Conservation (phyloP, 2,113 vertebrate species). For the Urocitellus parryii region DNA sequence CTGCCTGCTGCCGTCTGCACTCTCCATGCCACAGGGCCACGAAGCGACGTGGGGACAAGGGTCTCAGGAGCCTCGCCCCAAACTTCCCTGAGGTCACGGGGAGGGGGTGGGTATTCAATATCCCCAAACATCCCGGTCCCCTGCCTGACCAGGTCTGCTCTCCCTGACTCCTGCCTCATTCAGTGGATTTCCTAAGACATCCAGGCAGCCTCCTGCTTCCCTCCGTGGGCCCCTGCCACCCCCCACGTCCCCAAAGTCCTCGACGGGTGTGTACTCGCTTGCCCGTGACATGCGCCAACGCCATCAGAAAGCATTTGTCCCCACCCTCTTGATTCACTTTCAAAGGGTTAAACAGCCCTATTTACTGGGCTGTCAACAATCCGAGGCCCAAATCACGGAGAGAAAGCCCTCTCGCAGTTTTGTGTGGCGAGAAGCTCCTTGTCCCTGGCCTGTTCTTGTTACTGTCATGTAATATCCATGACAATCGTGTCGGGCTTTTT, state of each 20-base stretch:
- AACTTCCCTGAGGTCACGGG: neutral
- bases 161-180: neutral
- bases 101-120: no score
- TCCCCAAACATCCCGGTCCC: neutral
- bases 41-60: neutral
- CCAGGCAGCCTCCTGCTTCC: neutral
- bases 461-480: constrained; percentile 99
- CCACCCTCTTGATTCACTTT: constrained; percentile 94
- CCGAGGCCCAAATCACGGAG: constrained; percentile 89
- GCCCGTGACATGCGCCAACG: constrained; percentile 93
- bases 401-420: constrained; percentile 95
- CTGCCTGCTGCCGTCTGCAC: neutral
- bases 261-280: constrained; percentile 87
- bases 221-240: neutral
- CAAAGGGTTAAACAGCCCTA: constrained; percentile 99
- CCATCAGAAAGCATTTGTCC: constrained; percentile 98
- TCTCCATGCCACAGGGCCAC: no score
- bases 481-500: constrained; percentile 98
- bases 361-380: constrained; percentile 98
- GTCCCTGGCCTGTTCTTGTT: constrained; percentile 95
- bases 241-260: neutral
- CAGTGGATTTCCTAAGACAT: neutral
- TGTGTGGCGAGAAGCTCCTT: constrained; percentile 95
- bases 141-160: neutral
- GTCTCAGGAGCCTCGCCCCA: neutral